These are phyloP conservation scores for Squalus acanthias DNA, from an alignment of 2,797 vertebrate genomes.

Conservation along the genomic window DNA sequence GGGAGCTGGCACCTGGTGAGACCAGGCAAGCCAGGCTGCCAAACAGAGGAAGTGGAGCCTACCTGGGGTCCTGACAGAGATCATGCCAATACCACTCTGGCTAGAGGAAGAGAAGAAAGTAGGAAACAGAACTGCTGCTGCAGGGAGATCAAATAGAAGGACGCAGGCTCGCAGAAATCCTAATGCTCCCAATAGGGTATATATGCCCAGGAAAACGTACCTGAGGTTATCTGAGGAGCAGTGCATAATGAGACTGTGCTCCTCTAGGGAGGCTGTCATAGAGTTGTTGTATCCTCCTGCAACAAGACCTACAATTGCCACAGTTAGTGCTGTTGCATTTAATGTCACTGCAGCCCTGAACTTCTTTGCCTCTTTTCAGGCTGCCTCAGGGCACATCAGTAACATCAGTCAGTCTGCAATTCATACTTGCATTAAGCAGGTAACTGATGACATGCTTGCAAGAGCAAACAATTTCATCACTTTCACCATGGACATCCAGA, in stretches of 20 bases:
- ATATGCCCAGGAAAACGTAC: background rate
- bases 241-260: too few relatives aligned
- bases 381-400: too few relatives aligned
- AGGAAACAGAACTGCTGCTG: background rate
- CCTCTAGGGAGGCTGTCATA: too few relatives aligned
- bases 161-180: background rate
- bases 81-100: background rate
- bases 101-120: background rate
- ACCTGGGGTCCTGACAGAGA: background rate
- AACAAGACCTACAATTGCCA: background rate
- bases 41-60: background rate
- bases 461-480: background rate
- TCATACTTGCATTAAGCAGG: background rate
- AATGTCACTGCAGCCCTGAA: too few relatives aligned
- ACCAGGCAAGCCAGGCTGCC: background rate
- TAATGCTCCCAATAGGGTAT: background rate
- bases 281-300: background rate
- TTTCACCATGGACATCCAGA: background rate
- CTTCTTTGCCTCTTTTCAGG: too few relatives aligned
- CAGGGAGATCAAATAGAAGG: background rate
- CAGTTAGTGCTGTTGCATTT: background rate
- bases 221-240: too few relatives aligned
- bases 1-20: background rate
- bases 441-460: background rate
- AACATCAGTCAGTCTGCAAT: too few relatives aligned